Base-by-base conservation (phyloP, 1,140 invertebrate species). In the Saccostrea glomerata region DNA sequence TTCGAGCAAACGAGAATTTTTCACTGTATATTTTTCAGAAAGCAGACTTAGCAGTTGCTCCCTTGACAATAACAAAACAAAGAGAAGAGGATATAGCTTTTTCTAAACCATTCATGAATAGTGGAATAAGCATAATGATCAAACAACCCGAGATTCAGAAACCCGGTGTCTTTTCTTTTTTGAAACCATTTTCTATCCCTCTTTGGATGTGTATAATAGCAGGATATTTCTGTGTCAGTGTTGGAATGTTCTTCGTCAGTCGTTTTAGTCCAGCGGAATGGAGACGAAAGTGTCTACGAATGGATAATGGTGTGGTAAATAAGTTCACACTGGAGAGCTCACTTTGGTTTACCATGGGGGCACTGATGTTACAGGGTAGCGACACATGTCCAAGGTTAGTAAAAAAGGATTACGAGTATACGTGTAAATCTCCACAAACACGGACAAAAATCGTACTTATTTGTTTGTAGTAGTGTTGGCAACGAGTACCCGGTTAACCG, bases 301-400 rank as follows among this genome's bases (percentile, higher is more conserved):
- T 63, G 86, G 91, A 70, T 3, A 84, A 66, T 85, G 88, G 58
- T 58, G 86, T 56, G 47, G 87, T 83, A 15, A 92, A 94, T 70
- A 98, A 99, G 95, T 99, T 99, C 95, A 98, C 97, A 91, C 97
- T 94, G 5, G 87, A 90, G 11, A 95, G 94, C 89, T 92, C 93
- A 13, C 90, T 95, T 15, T 99, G 99, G 99, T 99, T 99, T 94
- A 97, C 98, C 3, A 95, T 99, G 86, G 98, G 98, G 12, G 98
- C 98, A 55, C 98, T 99, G 94, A 98, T 99, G 98, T 98, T 99
- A 94, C 99, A 99, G 95, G 98, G 98, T 56, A 98, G 98, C 93
- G 94, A 98, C 98, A 95, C 97, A 98, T 93, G 92, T 90, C 93
- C 93, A 55, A 92, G 93, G 93, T 93, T 89, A 86, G 70, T 58